Evolutionary conservation across 2,797 vertebrate genomes (phyloP), one percentile per base, ranked within the genome.

Genomic region (Sus cebifrons): DNA sequence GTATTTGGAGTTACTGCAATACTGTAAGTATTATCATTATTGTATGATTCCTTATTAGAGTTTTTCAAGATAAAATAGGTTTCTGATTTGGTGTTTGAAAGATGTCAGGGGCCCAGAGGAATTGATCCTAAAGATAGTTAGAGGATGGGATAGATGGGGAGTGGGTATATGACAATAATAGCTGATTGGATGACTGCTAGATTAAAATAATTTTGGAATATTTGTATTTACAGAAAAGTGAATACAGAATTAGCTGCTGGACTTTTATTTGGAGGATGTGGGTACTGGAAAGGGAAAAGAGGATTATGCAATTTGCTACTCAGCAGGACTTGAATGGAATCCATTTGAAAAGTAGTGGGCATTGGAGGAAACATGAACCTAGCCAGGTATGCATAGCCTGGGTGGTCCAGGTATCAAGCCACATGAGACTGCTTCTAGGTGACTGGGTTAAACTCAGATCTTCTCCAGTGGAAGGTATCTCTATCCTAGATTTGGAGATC

Each of bases 121-220:
- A 78, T 15, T 64, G 16, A 83, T 89, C 70, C 70, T 95, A 27
- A 68, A 92, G 36, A 86, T 21, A 70, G 20, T 79, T 25, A 78
- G 58, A 32, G 92, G 65, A 75, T 36, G 27, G 52, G 54, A 79
- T 21, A 82, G 54, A 60, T 49, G 23, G 32, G 40, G 13, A 64
- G 1, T 67, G 60, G 89, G n/a, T 21, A 52, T 82, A 36, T 62
- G 71, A 71, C 65, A 21, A 13, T 75, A 74, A 71, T 71, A 73
- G 73, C 12, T 44, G 27, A n/a, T 65, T 77, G 68, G 54, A 91
- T 58, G 70, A 87, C 27, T 86, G 16, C 23, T 92, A 4, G 15
- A 58, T 64, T 62, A 56, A 94, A 86, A 77, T 95, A 83, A 78
- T 83, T 88, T 94, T 73, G 78, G 44, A 70, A 73, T 67, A 79